Evolutionary conservation across 2,888 invertebrate species (phyloP).

Genomic region (Plebejus anna): DNA sequence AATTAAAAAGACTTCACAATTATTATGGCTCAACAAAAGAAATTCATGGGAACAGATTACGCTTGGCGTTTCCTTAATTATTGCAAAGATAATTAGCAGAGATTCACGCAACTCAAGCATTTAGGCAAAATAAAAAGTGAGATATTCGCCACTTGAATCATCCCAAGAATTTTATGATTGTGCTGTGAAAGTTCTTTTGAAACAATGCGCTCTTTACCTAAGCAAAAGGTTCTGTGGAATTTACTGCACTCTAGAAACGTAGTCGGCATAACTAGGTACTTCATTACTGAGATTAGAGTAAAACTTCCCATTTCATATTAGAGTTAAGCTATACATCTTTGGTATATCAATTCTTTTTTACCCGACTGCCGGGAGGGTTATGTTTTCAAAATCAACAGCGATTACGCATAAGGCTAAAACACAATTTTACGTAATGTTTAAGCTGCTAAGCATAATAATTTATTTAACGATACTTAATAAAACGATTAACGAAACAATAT

Average conservation of each 20-base stretch:
- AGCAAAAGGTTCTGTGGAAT: neutral
- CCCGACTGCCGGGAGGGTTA: too few species aligned
- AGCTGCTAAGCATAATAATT: too few species aligned
- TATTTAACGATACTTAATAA: too few species aligned
- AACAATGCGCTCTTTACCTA: neutral
- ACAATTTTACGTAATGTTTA: too few species aligned
- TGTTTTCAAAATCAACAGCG: too few species aligned
- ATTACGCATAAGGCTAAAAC: too few species aligned
- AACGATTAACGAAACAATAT: too few species aligned
- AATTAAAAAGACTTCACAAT: neutral
- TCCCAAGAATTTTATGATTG: neutral
- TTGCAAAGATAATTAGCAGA: constrained; percentile 2
- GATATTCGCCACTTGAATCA: neutral
- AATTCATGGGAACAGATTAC: constrained; percentile 13
- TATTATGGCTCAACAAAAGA: neutral
- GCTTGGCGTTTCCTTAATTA: constrained; percentile 10
- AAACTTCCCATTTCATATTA: neutral
- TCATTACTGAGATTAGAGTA: neutral
- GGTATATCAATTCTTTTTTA: too few species aligned
- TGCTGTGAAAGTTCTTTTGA: neutral
- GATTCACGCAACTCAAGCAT: constrained; percentile 12
- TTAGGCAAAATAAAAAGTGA: constrained; percentile 8
- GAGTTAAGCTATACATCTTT: too few species aligned
- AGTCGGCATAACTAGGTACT: neutral
- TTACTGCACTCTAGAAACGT: neutral